These are phyloP conservation scores for human DNA, from an alignment of 2,113 vertebrate species.

Conservation along the genomic window GRCh38 chr2:219857501-219858000, in stretches of 20 bases:
- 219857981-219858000: constrained; percentile 62
- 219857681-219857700: not conserved
- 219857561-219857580: not conserved
- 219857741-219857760: rapidly evolving
- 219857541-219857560: not conserved
- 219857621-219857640: not conserved
- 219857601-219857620: not conserved
- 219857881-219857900: not conserved
- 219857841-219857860: not conserved
- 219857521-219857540: not conserved
- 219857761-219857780: not conserved
- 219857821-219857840: not conserved
- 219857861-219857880: constrained; percentile 35
- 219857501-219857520: not conserved
- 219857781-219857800: not conserved
- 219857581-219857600: not conserved
- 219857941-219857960: constrained; percentile 51
- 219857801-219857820: not conserved
- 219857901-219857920: constrained; percentile 56
- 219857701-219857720: not conserved
- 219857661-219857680: not conserved
- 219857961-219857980: constrained; percentile 34
- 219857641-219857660: not conserved
- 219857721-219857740: not conserved
- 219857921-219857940: constrained; percentile 45